Evolutionary conservation across 2,888 invertebrate species (phyloP), one percentile per base, ranked within the genome.

Genomic region (Lithosia quadra): DNA sequence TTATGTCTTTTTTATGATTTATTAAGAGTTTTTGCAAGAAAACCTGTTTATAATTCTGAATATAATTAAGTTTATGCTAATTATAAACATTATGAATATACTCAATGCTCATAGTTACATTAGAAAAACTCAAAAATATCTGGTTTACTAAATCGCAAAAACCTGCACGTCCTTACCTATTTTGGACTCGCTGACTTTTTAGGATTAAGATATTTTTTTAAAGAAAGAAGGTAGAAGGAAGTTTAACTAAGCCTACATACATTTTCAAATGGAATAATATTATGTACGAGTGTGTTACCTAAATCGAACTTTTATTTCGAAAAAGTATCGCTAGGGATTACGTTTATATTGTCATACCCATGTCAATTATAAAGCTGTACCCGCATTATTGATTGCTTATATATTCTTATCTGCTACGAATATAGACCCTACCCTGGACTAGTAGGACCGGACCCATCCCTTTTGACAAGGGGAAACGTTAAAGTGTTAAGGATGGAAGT

Each of bases 381-480:
- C 65, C 65, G 67, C 71, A 64, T 72, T 72, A 63, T 70, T 80
- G 79, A 80, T 77, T 80, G 77, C 77, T 78, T 73, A 72, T 73
- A 72, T 63, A 60, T 75, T 72, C 22, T 71, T 61, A 67, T 67
- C 64, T 64, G 43, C 49, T n/a, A 49, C 15, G 9, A 57, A 63
- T 21, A 34, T 59, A 55, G 24, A 13, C 65, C 28, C 36, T 64
- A 36, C 28, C 65, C 65, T 34, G 18, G 34, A 53, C 55, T 39
- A 28, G 36, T 13, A 18, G 55, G 58, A 66, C 36, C 22, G 55
- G 58, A 66, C 36, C 39, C 55, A 28, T 62, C 39, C 60, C 66
- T 65, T 61, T 49, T 71, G 69, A 72, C 64, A 36, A 65, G 39
- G 68, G 59, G 28, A 58, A 67, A 53, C 2, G 49, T 59, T 71